These are phyloP conservation scores for Hemistola chrysoprasaria DNA, from an alignment of 2,888 invertebrate species.

Conservation along the genomic window DNA sequence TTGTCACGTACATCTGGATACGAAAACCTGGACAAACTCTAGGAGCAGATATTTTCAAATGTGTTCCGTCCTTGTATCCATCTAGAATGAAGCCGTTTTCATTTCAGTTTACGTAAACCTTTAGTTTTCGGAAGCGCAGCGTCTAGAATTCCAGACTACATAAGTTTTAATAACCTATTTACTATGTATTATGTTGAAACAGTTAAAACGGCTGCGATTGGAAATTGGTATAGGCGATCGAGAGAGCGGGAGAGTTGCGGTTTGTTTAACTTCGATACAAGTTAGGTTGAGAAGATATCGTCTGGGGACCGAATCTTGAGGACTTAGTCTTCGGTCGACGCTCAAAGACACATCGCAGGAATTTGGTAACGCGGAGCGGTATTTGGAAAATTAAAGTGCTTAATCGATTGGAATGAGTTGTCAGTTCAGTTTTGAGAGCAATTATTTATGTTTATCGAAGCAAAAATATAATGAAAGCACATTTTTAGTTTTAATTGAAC, in stretches of 20 bases:
- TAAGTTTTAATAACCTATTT: conserved; percentile 50
- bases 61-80: conserved; percentile 24
- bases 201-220: conserved; percentile 35
- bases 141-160: conserved; percentile 45
- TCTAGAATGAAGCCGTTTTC: conserved; percentile 16
- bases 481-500: neutral
- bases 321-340: conserved; percentile 10
- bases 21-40: conserved; percentile 32
- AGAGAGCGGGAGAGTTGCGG: conserved; percentile 35
- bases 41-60: conserved; percentile 30
- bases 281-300: conserved; percentile 31
- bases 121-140: conserved; percentile 23
- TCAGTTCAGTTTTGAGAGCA: neutral
- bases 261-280: conserved; percentile 50
- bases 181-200: conserved; percentile 35
- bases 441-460: too few species aligned
- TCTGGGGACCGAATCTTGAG: conserved; percentile 27
- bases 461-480: too few species aligned
- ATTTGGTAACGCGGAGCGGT: neutral
- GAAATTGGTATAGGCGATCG: conserved; percentile 12
- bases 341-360: conserved; percentile 6
- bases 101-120: conserved; percentile 23
- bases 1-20: conserved; percentile 33
- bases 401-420: neutral
- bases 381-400: neutral